Percentiles rank a stretch among this genome's conserved stretches.
Conservation (phyloP, 1,140 invertebrate genomes). For the Drosophila bocki region DNA sequence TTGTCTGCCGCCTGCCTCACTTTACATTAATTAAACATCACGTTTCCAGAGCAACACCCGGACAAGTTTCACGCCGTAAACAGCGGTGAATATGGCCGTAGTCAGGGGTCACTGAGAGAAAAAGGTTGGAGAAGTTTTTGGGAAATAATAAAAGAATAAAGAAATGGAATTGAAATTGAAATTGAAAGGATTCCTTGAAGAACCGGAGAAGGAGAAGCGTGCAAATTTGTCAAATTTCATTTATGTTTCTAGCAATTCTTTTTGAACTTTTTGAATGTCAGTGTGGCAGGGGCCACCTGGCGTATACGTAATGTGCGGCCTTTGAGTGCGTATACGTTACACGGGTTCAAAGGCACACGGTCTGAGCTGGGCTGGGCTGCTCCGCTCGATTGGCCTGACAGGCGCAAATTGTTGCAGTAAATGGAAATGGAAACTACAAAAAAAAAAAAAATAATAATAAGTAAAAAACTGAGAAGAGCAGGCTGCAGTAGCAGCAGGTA, state of each 20-base stretch:
- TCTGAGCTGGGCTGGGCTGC: neutral
- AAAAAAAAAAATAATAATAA: neutral
- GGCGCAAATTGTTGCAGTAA: slow-evolving; percentile 29
- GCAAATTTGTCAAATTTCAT: neutral
- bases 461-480: neutral
- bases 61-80: slow-evolving; percentile 65
- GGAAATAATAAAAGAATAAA: neutral
- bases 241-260: neutral
- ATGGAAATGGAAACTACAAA: slow-evolving; percentile 22
- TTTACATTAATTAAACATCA: slow-evolving; percentile 84
- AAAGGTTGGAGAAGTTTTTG: neutral
- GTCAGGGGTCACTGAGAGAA: slow-evolving; percentile 6
- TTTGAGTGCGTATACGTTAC: slow-evolving; percentile 58
- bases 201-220: neutral
- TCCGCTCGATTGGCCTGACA: slow-evolving; percentile 57
- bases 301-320: slow-evolving; percentile 52
- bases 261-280: neutral
- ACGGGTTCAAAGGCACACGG: slow-evolving; percentile 4
- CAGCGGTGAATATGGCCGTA: slow-evolving; percentile 1
- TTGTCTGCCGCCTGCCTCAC: slow-evolving; percentile 40
- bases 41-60: slow-evolving; percentile 79
- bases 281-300: slow-evolving; percentile 18
- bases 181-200: neutral
- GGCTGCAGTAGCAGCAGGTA: neutral
- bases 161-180: neutral